Conservation (phyloP, 64 coral and sea anemone genomes). For the Cladopsammia gracilis region DNA sequence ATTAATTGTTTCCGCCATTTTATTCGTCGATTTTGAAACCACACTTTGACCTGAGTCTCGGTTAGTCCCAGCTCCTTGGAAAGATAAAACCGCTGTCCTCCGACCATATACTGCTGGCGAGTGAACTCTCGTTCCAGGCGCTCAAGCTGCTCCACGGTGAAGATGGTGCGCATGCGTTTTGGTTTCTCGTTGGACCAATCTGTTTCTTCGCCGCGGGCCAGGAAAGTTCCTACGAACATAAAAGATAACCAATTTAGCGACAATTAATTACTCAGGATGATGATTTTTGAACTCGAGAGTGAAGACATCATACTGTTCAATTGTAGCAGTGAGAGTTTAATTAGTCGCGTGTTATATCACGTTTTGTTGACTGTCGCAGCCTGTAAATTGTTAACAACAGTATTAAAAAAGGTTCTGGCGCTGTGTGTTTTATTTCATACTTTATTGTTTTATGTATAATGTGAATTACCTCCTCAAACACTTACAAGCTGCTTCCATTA, state of each 20-base stretch:
- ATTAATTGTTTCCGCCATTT: slow-evolving; percentile 75
- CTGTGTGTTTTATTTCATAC: too few relatives aligned
- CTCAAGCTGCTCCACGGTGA: slow-evolving; percentile 68
- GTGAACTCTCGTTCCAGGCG: slow-evolving; percentile 67
- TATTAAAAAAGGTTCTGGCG: too few relatives aligned
- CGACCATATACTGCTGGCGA: slow-evolving; percentile 80
- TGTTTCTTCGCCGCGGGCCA: neutral
- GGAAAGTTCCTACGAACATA: slow-evolving; percentile 12
- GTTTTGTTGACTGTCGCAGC: too few relatives aligned
- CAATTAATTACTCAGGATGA: neutral
- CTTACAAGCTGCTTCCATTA: too few relatives aligned
- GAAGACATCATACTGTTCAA: neutral
- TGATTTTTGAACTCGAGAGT: neutral
- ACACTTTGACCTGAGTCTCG: slow-evolving; percentile 79
- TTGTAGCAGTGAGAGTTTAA: too few relatives aligned
- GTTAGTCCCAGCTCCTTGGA: slow-evolving; percentile 69
- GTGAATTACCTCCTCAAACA: too few relatives aligned
- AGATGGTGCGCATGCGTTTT: slow-evolving; percentile 74
- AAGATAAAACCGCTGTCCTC: slow-evolving; percentile 62
- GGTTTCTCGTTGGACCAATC: slow-evolving; percentile 51
- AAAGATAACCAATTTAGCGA: neutral
- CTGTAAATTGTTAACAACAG: too few relatives aligned
- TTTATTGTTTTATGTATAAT: too few relatives aligned
- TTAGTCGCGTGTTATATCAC: too few relatives aligned
- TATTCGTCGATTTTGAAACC: slow-evolving; percentile 82